Percentiles rank a stretch among this genome's conserved stretches.
Evolutionary conservation across 2,113 vertebrate genomes (phyloP).

Genomic region (Lampris megalopsis): DNA sequence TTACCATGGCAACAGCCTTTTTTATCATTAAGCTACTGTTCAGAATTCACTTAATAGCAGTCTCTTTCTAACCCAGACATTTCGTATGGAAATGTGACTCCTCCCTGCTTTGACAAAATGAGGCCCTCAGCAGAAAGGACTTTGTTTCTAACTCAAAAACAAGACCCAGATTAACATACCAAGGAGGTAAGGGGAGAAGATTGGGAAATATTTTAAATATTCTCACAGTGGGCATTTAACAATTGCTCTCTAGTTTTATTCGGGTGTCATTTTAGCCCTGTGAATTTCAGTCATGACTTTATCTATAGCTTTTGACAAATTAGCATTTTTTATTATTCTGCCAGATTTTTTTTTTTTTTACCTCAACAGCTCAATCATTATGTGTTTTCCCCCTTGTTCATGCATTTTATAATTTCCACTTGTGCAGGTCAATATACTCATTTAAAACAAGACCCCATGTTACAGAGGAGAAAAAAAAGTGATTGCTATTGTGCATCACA

Average conservation of each 20-base stretch:
- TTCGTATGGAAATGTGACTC: slow-evolving; percentile 81
- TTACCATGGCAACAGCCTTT: slow-evolving; percentile 77
- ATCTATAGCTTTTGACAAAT: slow-evolving; percentile 14
- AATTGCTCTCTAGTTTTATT: slow-evolving; percentile 50
- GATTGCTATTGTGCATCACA: slow-evolving; percentile 17
- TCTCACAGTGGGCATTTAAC: slow-evolving; percentile 63
- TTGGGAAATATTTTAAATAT: slow-evolving; percentile 63
- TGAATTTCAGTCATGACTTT: slow-evolving; percentile 26
- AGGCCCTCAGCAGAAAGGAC: slow-evolving; percentile 72
- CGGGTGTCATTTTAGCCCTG: slow-evolving; percentile 18
- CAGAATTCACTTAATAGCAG: slow-evolving; percentile 73
- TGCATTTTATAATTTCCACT: not conserved
- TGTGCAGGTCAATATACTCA: not conserved
- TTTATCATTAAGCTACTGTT: slow-evolving; percentile 73
- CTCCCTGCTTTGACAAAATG: slow-evolving; percentile 71
- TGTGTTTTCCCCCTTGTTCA: slow-evolving; percentile 8
- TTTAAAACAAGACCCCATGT: slow-evolving; percentile 14
- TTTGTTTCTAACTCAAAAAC: slow-evolving; percentile 72
- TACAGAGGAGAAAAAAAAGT: slow-evolving; percentile 4
- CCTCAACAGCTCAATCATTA: slow-evolving; percentile 1
- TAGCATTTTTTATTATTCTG: slow-evolving; percentile 9
- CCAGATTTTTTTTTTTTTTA: slow-evolving; percentile 5
- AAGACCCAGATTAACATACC: slow-evolving; percentile 74
- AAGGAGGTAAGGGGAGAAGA: slow-evolving; percentile 55
- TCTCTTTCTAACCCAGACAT: slow-evolving; percentile 72